Evolutionary conservation across 2,888 invertebrate species (phyloP).

Genomic region (Xestia sexstrigata): DNA sequence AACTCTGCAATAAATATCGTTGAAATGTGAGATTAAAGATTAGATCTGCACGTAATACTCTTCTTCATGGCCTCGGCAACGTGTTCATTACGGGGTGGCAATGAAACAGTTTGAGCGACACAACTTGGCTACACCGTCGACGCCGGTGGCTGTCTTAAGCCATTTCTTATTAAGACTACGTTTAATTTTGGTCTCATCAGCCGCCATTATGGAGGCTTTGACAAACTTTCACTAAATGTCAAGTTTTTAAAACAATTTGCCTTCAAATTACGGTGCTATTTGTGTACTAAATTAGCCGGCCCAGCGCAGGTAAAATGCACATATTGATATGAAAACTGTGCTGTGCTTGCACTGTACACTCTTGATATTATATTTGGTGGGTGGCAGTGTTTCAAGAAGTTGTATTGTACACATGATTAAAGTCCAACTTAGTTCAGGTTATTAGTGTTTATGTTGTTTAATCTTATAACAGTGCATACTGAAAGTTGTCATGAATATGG

Average conservation of each 20-base stretch:
- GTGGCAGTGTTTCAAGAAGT: background rate
- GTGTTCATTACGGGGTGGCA: conserved; percentile 48
- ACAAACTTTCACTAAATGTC: conserved; percentile 31
- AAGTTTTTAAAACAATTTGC: background rate
- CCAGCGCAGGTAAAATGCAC: too few species aligned
- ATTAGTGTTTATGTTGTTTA: too few species aligned
- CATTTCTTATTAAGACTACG: conserved; percentile 51
- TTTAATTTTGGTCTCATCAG: conserved; percentile 51
- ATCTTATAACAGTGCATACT: background rate
- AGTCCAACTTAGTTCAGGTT: background rate
- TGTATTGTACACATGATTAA: background rate
- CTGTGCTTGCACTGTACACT: too few species aligned
- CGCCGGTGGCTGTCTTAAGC: conserved; percentile 20
- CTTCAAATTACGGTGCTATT: background rate
- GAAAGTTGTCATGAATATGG: background rate
- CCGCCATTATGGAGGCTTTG: conserved; percentile 28
- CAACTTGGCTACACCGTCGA: background rate
- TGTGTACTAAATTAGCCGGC: too few species aligned
- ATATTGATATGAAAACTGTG: too few species aligned
- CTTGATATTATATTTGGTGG: background rate
- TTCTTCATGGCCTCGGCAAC: conserved; percentile 42
- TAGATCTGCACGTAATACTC: background rate
- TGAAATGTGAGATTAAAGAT: background rate
- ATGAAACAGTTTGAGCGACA: conserved; percentile 42
- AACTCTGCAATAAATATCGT: background rate